Evolutionary conservation across 2,888 invertebrate genomes (phyloP).

Genomic region (Ametastegia equiseti): DNA sequence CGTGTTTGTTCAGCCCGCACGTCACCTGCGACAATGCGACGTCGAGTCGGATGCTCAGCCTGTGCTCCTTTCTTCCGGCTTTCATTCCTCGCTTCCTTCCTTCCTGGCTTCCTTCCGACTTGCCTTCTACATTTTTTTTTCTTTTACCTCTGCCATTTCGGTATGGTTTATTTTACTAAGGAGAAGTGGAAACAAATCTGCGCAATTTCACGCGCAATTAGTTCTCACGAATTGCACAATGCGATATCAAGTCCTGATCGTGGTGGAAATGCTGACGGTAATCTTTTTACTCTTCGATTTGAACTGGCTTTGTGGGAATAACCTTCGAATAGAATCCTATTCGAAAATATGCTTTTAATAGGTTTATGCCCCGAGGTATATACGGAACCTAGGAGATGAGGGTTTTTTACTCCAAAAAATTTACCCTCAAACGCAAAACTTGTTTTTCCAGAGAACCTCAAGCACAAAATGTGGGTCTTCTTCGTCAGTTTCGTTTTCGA

Average conservation of each 20-base stretch:
- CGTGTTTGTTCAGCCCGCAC: conserved; percentile 9
- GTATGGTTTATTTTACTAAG: neutral
- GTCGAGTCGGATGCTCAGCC: neutral
- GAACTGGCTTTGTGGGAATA: too few relatives aligned
- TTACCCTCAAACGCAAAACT: too few relatives aligned
- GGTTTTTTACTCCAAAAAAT: too few relatives aligned
- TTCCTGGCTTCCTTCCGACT: conserved; percentile 4
- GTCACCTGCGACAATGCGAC: conserved; percentile 14
- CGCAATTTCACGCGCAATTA: conserved; percentile 16
- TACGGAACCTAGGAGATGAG: too few relatives aligned
- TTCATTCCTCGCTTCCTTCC: neutral
- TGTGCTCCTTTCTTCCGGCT: conserved; percentile 6
- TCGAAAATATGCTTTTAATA: too few relatives aligned
- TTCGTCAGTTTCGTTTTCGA: too few relatives aligned
- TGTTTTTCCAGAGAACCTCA: too few relatives aligned
- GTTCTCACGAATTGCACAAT: neutral
- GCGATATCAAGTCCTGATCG: neutral
- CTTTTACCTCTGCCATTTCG: neutral
- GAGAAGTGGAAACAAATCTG: neutral
- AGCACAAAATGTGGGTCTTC: too few relatives aligned
- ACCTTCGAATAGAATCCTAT: too few relatives aligned
- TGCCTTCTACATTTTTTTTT: neutral
- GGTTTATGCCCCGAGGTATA: too few relatives aligned
- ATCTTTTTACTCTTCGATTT: neutral
- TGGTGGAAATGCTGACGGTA: too few relatives aligned